Evolutionary conservation across 2,888 invertebrate genomes (phyloP).

Genomic region (Eurytoma adleriae): DNA sequence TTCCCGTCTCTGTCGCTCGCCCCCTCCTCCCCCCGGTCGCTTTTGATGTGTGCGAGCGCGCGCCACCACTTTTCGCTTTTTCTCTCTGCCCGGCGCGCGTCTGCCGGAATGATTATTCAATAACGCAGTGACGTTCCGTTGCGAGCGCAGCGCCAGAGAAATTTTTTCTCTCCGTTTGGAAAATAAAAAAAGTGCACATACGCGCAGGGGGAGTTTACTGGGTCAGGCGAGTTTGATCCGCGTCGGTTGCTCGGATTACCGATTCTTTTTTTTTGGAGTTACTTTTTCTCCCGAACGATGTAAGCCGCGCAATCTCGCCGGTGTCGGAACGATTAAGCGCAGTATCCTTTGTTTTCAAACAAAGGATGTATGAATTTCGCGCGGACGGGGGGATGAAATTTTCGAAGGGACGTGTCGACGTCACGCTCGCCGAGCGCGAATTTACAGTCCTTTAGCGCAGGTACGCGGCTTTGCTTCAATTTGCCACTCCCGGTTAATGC

Average conservation of each 20-base stretch:
- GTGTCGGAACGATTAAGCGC: too few species aligned
- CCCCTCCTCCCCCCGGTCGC: too few species aligned
- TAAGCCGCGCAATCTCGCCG: too few species aligned
- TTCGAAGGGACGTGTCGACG: slow-evolving; percentile 4
- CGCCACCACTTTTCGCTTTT: background rate
- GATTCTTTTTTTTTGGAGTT: background rate
- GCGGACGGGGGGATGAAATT: background rate
- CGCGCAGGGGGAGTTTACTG: background rate
- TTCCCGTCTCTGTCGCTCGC: background rate
- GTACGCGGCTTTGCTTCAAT: background rate
- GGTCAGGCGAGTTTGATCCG: slow-evolving; percentile 32
- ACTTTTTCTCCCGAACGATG: slow-evolving; percentile 6
- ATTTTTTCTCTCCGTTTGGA: slow-evolving; percentile 19
- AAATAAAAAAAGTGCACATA: background rate
- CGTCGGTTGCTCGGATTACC: background rate
- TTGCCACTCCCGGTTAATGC: slow-evolving; percentile 6
- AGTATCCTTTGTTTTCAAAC: too few species aligned
- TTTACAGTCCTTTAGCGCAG: background rate
- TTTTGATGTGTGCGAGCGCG: background rate
- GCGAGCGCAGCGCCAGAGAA: background rate
- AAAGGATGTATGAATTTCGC: background rate
- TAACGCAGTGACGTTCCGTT: slow-evolving; percentile 27
- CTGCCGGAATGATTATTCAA: slow-evolving; percentile 36
- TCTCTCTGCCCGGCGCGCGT: background rate
- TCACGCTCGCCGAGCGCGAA: background rate